A percentile compares a stretch with the other conserved stretches of the same genome.
Evolutionary conservation across 2,113 vertebrate genomes (phyloP).

Genomic region (Hippocampus barbouri): DNA sequence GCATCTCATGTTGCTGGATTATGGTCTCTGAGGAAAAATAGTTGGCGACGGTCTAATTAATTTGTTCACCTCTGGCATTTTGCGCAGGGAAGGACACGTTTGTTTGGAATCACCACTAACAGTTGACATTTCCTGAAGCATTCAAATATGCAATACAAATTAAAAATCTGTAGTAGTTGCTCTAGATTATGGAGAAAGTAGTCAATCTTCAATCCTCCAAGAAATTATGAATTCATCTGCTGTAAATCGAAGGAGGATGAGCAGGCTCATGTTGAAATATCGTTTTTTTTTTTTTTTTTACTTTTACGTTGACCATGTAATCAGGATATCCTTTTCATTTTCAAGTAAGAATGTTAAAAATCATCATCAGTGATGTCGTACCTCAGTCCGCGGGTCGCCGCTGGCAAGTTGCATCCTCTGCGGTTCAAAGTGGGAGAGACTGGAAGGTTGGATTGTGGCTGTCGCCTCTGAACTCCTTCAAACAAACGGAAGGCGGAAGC

Average conservation of each 20-base stretch:
- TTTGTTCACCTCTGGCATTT: too few relatives aligned
- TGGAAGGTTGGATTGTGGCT: conserved; percentile 14
- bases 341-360: neutral
- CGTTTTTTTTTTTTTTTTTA: too few relatives aligned
- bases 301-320: neutral
- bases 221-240: neutral
- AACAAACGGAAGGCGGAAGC: conserved; percentile 57
- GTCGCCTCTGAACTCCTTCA: conserved; percentile 51
- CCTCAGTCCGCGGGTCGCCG: conserved; percentile 50
- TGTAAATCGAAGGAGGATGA: neutral
- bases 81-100: too few relatives aligned
- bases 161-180: too few relatives aligned
- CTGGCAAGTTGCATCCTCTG: conserved; percentile 54
- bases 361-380: conserved; percentile 34
- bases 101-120: too few relatives aligned
- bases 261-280: neutral
- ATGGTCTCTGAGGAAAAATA: too few relatives aligned
- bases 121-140: too few relatives aligned
- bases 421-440: conserved; percentile 59
- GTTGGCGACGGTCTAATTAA: too few relatives aligned
- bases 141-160: too few relatives aligned
- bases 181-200: too few relatives aligned
- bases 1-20: too few relatives aligned
- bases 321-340: neutral
- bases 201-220: too few relatives aligned